Evolutionary conservation across 2,888 invertebrate species (phyloP).

Genomic region (Eledone cirrhosa): DNA sequence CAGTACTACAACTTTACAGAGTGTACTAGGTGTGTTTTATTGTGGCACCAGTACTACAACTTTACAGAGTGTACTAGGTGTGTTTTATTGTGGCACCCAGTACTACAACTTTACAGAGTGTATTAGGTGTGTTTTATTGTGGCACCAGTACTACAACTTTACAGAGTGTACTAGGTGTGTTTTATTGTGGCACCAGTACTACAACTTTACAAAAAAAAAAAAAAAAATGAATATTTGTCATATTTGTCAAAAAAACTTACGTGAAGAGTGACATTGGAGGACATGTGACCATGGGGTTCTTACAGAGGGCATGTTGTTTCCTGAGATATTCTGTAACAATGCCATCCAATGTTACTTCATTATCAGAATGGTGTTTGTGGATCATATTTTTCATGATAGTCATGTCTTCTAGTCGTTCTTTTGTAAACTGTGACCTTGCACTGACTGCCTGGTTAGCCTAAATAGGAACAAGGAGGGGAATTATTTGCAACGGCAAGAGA

Average conservation of each 20-base stretch:
- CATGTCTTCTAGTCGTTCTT: constrained; percentile 1
- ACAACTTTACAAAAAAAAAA: too few species aligned
- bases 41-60: too few species aligned
- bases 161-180: too few species aligned
- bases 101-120: too few species aligned
- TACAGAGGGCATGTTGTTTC: constrained; percentile 97
- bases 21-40: too few species aligned
- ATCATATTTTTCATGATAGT: constrained; percentile 1
- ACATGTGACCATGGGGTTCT: constrained; percentile 96
- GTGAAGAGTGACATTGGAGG: constrained; percentile 89
- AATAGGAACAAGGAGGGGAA: background rate
- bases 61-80: too few species aligned
- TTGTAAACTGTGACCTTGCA: background rate
- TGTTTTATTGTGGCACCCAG: too few species aligned
- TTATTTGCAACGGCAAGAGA: too few species aligned
- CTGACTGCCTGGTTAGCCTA: background rate
- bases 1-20: too few species aligned
- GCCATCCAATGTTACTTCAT: constrained; percentile 75
- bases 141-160: too few species aligned
- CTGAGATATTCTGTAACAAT: constrained; percentile 96
- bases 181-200: too few species aligned
- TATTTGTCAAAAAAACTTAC: constrained; percentile 73
- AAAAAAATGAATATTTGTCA: background rate
- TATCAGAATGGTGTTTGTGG: constrained; percentile 14
- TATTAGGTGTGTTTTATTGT: too few species aligned